Percentiles rank a stretch among this genome's conserved stretches.
phyloP scores from a whole-genome alignment of 2,113 vertebrate species.

The Ia io region DNA sequence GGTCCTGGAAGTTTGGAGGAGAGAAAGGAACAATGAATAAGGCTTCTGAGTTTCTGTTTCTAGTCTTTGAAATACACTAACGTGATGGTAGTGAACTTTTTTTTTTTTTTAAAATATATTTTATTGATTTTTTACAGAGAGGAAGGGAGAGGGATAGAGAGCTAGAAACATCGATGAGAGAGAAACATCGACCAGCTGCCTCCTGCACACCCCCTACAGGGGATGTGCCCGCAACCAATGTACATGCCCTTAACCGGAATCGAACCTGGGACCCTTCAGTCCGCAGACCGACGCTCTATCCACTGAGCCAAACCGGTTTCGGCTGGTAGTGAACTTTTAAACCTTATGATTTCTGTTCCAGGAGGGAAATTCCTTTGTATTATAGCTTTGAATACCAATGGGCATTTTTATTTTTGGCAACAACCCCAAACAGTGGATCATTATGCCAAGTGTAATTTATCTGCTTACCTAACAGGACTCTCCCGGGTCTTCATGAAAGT shows the following conservation, averaged over 20 bases:
- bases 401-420: slow-evolving; percentile 41
- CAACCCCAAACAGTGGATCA: background rate
- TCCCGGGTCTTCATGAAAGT: slow-evolving; percentile 18
- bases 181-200: too few species aligned
- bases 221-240: too few species aligned
- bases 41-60: background rate
- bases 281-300: too few species aligned
- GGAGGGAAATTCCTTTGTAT: slow-evolving; percentile 18
- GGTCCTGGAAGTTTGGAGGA: background rate
- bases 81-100: slow-evolving; percentile 6
- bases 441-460: slow-evolving; percentile 34
- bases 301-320: too few species aligned
- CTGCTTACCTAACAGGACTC: background rate
- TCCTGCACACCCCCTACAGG: too few species aligned
- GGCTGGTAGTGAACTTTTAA: slow-evolving; percentile 39
- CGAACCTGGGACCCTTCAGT: too few species aligned
- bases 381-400: slow-evolving; percentile 26
- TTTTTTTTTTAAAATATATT: too few species aligned
- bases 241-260: too few species aligned
- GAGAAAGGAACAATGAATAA: background rate
- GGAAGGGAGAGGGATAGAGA: too few species aligned
- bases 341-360: slow-evolving; percentile 12
- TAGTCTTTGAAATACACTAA: background rate
- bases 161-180: too few species aligned
- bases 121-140: too few species aligned